Conservation (phyloP, 2,113 vertebrate genomes). For the Piliocolobus tephrosceles region DNA sequence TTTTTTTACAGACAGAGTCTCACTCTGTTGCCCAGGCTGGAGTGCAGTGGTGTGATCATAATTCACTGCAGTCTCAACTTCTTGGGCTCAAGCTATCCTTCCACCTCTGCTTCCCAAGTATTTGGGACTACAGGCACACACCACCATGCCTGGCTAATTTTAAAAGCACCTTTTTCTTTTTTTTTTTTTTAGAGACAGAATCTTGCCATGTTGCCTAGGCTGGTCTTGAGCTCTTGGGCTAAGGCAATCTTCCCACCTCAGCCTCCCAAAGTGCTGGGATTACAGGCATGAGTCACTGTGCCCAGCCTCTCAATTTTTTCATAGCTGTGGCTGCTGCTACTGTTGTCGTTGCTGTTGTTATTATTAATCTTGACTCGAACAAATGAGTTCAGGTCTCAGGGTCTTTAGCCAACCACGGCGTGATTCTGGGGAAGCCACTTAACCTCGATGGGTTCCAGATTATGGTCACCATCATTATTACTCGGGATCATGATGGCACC, state of each 20-base stretch:
- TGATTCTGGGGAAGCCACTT: background rate
- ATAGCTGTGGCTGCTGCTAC: no score
- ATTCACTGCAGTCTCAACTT: background rate
- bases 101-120: background rate
- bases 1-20: background rate
- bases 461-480: background rate
- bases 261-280: background rate
- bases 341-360: background rate
- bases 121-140: background rate
- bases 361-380: background rate
- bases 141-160: background rate
- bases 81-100: background rate
- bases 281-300: background rate
- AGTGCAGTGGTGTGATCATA: background rate
- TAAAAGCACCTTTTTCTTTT: no score
- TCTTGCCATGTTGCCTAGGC: background rate
- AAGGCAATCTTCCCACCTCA: background rate
- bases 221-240: background rate
- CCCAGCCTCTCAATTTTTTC: no score
- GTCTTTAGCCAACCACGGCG: background rate
- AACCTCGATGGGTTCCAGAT: background rate
- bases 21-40: background rate
- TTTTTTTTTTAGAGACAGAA: background rate
- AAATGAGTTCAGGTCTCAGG: background rate
- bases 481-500: background rate